Evolutionary conservation across 2,888 invertebrate genomes (phyloP).

Genomic region (Polyommatus icarus): DNA sequence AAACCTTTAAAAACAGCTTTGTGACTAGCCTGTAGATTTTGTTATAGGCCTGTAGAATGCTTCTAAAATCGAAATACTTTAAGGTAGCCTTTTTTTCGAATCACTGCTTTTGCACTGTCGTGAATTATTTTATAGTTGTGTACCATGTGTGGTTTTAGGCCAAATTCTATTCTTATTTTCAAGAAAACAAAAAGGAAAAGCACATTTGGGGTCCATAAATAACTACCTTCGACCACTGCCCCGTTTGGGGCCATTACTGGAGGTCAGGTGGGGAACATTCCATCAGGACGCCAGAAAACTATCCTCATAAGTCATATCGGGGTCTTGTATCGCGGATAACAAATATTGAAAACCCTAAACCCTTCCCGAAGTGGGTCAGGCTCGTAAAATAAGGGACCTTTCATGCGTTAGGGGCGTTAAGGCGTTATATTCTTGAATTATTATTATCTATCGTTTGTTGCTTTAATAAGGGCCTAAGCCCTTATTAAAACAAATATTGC

Average conservation of each 20-base stretch:
- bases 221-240: not conserved
- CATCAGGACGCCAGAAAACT: constrained; percentile 37
- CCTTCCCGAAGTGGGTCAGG: constrained; percentile 69
- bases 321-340: constrained; percentile 44
- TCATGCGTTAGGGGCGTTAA: constrained; percentile 44
- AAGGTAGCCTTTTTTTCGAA: no score
- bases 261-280: constrained; percentile 25
- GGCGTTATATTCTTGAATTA: not conserved
- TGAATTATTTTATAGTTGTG: no score
- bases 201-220: constrained; percentile 17
- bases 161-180: not conserved
- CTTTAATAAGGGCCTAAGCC: no score
- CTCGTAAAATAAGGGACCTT: constrained; percentile 58
- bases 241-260: constrained; percentile 6
- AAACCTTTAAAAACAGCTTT: no score
- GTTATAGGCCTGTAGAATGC: no score
- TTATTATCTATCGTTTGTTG: not conserved
- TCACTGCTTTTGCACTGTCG: no score
- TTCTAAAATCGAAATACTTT: no score
- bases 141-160: not conserved
- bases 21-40: no score
- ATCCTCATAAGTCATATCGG: constrained; percentile 41
- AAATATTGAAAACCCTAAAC: constrained; percentile 75
- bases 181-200: not conserved
- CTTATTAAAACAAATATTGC: no score